Evolutionary conservation across 1,140 invertebrate species (phyloP), one percentile per base, ranked within the genome.

Genomic region (Cyrtorhinus lividipennis): DNA sequence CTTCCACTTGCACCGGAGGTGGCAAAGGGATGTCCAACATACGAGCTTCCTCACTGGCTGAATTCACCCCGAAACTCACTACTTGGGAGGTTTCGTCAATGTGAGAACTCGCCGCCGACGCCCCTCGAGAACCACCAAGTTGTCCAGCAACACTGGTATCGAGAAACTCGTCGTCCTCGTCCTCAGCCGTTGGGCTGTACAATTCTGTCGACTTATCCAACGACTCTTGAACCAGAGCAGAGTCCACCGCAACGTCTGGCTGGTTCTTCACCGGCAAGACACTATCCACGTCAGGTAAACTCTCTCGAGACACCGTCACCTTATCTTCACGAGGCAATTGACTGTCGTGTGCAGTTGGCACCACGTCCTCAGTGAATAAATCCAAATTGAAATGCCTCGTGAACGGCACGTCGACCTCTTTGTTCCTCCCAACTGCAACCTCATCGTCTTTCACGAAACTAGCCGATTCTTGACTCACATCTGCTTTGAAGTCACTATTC

Each of bases 11-110:
- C 2, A 64, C 25, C 2, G 58, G 58, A 10, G 58, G 63, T 12
- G 63, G 63, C 10, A 60, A 20, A 5, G 63, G 63, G n/a, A 64
- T 64, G 46, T 64, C 63, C 1, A 64, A 59, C 63, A 64, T 64
- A 24, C 63, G 27, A 1, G 63, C 63, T 56, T 64, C 63, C 46
- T 64, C 56, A 20, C 63, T 64, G 1, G 56, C 59, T 20, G 63
- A 64, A 56, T 64, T 64, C 15, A 64, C 63, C 18, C 63, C 63
- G 38, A 64, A 64, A 56, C 63, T 64, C 12, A 64, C 48, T 10
- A 61, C 24, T 15, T 64, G 63, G 0, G 63, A 64, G 38, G n/a
- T 30, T 8, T 64, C 63, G 27, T 64, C 62, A 10, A 58, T 18
- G 12, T 44, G 56, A 24, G 62, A 58, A 3, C 56, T 46, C 12